Base-by-base conservation (phyloP, 2,888 invertebrate species). In the Drosophila pullipes region DNA sequence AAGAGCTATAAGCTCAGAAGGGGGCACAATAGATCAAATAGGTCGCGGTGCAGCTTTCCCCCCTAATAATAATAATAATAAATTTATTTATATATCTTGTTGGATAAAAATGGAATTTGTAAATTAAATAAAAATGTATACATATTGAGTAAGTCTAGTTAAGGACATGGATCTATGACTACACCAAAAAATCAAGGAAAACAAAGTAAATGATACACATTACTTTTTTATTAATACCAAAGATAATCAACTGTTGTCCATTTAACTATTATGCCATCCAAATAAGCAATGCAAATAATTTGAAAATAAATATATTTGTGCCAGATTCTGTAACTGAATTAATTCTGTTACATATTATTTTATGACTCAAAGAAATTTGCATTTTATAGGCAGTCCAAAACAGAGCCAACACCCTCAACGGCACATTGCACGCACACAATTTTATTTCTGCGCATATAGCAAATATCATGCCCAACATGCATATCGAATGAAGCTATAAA, bases 401-500 rank as follows among this genome's bases (percentile, higher is more conserved):
- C 55, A 69, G 22, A 62, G 78, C 66, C 85, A 66, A 81, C 85
- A 81, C 89, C 87, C 90, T 89, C 88, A 39, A 74, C 30, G 66
- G 10, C 18, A n/a, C 54, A 64, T n/a, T 62, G 74, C 67, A 59
- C 22, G 49, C 65, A 59, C 44, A 66, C 69, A 55, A 50, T 25
- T 16, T 54, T 2, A 52, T 49, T 31, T 41, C 37, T 58, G 5
- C n/a, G 18, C 41, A 61, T 68, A 35, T 11, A 11, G 28, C 49
- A 16, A 16, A 54, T n/a, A 60, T 33, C 49, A 60, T 76, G 88
- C 58, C 79, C 79, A 90, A 70, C 81, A 88, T 85, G 88, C 85
- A 85, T 90, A 88, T 90, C 90, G 76, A 85, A 90, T 85, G 89
- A 76, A 85, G 85, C 83, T 75, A 85, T 90, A 74, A 88, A 88